Percentiles rank a stretch among this genome's conserved stretches.
Evolutionary conservation across 2,113 vertebrate genomes (phyloP).

Genomic region (Micronisus gabar): DNA sequence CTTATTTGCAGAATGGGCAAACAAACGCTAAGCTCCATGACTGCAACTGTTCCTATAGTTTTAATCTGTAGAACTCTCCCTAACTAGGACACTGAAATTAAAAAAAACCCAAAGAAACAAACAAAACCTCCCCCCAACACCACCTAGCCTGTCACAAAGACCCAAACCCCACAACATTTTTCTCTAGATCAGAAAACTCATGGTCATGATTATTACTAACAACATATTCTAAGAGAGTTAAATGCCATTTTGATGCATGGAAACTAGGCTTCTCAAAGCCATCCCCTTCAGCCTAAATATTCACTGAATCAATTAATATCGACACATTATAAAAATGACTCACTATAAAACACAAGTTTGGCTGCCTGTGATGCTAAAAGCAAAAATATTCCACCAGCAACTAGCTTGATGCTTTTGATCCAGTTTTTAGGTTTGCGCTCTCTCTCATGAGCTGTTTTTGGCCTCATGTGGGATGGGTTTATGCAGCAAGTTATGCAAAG

Average conservation of each 20-base stretch:
- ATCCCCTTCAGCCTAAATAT: neutral
- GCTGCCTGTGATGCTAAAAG: neutral
- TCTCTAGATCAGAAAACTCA: neutral
- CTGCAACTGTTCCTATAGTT: neutral
- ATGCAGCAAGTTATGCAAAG: neutral
- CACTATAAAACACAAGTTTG: neutral
- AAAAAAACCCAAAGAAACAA: neutral
- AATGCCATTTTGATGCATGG: neutral
- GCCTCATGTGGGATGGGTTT: neutral
- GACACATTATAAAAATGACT: neutral
- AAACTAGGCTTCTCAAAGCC: neutral
- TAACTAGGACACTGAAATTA: neutral
- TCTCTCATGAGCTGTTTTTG: neutral
- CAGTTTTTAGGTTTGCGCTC: neutral
- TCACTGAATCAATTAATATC: neutral
- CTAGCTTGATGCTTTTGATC: neutral
- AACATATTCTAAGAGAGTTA: neutral
- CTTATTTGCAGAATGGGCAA: neutral
- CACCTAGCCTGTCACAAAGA: neutral
- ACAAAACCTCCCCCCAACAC: neutral
- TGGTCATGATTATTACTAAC: neutral
- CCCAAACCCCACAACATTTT: neutral
- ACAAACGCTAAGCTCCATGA: neutral
- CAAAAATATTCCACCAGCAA: neutral
- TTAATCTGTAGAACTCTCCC: too few relatives aligned